phyloP scores from a whole-genome alignment of 2,113 vertebrate species.

The Corynorhinus townsendii region DNA sequence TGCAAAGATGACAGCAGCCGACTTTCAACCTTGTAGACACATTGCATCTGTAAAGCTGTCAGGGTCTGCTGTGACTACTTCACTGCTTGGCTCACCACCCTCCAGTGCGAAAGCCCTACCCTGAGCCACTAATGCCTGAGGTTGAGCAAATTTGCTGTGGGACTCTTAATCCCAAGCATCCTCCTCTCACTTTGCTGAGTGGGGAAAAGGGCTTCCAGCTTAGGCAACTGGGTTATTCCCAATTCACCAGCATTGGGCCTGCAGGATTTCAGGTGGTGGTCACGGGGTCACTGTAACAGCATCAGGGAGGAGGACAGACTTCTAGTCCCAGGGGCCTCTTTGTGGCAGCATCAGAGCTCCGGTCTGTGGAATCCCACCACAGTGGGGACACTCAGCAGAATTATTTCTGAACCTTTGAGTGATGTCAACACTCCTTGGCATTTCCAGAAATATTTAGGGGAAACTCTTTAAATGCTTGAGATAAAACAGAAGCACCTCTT shows the following conservation, averaged over 20 bases:
- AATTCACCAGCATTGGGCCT: not conserved
- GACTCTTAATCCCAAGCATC: rapidly evolving
- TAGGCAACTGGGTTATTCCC: not conserved
- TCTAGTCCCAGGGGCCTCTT: not conserved
- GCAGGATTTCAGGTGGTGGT: not conserved
- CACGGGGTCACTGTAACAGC: not conserved
- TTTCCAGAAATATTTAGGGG: conserved; percentile 38
- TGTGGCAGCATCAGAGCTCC: not conserved
- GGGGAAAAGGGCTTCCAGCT: not conserved
- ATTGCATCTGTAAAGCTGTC: no score
- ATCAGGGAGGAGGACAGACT: not conserved
- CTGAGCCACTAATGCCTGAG: rapidly evolving
- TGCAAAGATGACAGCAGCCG: not conserved
- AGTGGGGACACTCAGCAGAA: not conserved
- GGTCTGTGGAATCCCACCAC: not conserved
- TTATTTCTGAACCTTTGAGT: not conserved
- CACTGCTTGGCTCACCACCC: not conserved
- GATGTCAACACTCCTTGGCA: not conserved
- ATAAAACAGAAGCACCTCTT: not conserved
- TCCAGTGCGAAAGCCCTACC: not conserved
- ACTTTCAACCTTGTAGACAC: not conserved
- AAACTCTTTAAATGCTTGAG: conserved; percentile 2
- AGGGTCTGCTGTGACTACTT: rapidly evolving
- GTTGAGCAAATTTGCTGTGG: not conserved
- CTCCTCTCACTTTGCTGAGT: not conserved